phyloP scores from a whole-genome alignment of 1,140 invertebrate species.

The Heliconius nattereri region DNA sequence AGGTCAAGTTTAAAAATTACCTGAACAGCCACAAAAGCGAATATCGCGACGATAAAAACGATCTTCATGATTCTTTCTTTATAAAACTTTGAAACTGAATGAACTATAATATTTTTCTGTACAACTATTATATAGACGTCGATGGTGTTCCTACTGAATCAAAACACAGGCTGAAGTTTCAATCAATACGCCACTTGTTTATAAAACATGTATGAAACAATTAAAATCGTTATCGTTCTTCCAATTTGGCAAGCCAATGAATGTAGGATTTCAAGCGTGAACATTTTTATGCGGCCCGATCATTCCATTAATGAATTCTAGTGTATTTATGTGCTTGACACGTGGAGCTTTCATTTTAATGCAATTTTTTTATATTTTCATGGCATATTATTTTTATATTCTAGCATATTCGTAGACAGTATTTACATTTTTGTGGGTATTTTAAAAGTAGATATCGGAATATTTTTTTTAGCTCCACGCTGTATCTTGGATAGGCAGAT shows the following conservation, averaged over 20 bases:
- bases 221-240: slow-evolving; percentile 59
- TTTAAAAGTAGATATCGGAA: too few relatives aligned
- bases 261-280: not conserved
- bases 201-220: slow-evolving; percentile 61
- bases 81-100: slow-evolving; percentile 8
- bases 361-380: too few relatives aligned
- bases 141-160: slow-evolving; percentile 30
- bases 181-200: slow-evolving; percentile 36
- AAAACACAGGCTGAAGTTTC: slow-evolving; percentile 44
- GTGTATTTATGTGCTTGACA: not conserved
- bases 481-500: too few relatives aligned
- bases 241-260: slow-evolving; percentile 42
- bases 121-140: slow-evolving; percentile 52
- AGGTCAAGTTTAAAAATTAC: slow-evolving; percentile 34
- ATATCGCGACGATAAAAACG: slow-evolving; percentile 47
- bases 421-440: too few relatives aligned
- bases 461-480: too few relatives aligned
- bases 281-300: not conserved
- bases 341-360: not conserved
- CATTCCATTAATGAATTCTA: slow-evolving; percentile 6
- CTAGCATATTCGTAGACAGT: too few relatives aligned
- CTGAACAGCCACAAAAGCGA: slow-evolving; percentile 62
- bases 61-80: slow-evolving; percentile 52
- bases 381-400: too few relatives aligned
- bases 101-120: not conserved